These are phyloP conservation scores for Solea solea DNA, from an alignment of 2,113 vertebrate genomes.

Conservation along the genomic window DNA sequence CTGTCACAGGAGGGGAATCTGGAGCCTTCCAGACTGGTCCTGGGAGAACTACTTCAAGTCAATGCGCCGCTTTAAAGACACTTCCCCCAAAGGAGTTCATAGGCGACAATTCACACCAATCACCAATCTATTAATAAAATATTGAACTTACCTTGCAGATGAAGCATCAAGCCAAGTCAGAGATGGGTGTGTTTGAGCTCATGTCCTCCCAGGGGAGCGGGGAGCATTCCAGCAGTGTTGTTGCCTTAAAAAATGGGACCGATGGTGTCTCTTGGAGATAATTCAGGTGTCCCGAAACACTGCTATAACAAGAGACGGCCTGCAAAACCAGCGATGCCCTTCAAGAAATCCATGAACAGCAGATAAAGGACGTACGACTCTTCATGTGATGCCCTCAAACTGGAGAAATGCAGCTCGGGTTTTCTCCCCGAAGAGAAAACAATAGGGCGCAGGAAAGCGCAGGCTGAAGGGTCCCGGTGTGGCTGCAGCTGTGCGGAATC, in stretches of 20 bases:
- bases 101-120: constrained; percentile 15
- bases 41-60: constrained; percentile 62
- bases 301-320: constrained; percentile 67
- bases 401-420: constrained; percentile 21
- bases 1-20: constrained; percentile 37
- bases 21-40: constrained; percentile 46
- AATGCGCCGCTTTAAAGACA: constrained; percentile 40
- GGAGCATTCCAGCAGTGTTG: constrained; percentile 44
- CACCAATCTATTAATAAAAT: constrained; percentile 14
- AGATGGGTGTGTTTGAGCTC: constrained; percentile 38
- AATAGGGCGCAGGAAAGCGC: constrained; percentile 21
- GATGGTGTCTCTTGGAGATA: constrained; percentile 36
- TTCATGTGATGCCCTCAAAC: constrained; percentile 4
- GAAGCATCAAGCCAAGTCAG: constrained; percentile 68
- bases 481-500: constrained; percentile 70
- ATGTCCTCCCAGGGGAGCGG: constrained; percentile 47
- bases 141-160: constrained; percentile 74
- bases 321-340: constrained; percentile 73
- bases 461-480: constrained; percentile 58
- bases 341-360: constrained; percentile 72
- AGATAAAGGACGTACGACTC: constrained; percentile 48
- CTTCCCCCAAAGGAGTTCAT: constrained; percentile 51
- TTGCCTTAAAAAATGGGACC: constrained; percentile 45
- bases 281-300: constrained; percentile 73
- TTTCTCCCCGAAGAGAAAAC: not conserved